Evolutionary conservation across 2,888 invertebrate species (phyloP).

Genomic region (Polietes domitor): DNA sequence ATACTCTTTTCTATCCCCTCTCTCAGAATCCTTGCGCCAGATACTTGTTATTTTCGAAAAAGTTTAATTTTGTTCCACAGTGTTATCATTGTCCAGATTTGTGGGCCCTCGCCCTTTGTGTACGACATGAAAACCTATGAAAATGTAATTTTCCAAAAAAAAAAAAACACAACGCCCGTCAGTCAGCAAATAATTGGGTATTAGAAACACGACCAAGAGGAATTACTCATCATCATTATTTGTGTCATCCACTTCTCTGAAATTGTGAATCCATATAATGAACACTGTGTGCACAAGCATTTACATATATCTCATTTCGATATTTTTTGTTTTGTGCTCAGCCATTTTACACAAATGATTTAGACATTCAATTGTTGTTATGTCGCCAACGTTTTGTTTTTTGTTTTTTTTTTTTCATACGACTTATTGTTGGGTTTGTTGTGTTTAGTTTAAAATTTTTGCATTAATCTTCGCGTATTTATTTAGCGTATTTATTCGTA

Average conservation of each 20-base stretch:
- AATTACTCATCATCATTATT: not conserved
- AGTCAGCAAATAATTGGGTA: constrained; percentile 51
- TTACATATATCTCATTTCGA: not conserved
- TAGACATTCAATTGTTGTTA: not conserved
- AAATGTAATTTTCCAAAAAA: constrained; percentile 51
- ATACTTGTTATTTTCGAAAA: too few relatives aligned
- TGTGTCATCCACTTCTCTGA: not conserved
- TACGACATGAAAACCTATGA: not conserved
- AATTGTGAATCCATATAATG: not conserved
- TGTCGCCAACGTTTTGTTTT: not conserved
- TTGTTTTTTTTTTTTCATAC: too few relatives aligned
- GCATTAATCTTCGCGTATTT: not conserved
- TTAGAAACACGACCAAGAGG: constrained; percentile 14
- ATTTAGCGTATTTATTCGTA: not conserved
- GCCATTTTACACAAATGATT: not conserved
- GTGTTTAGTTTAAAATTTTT: not conserved
- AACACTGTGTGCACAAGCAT: not conserved
- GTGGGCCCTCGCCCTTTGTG: too few relatives aligned
- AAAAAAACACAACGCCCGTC: constrained; percentile 5
- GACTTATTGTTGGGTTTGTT: not conserved
- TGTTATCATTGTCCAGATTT: too few relatives aligned
- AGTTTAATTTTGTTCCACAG: too few relatives aligned
- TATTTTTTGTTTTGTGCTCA: not conserved
- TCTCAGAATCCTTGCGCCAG: too few relatives aligned
- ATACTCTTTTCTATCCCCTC: too few relatives aligned